A percentile compares a stretch with the other conserved stretches of the same genome.
phyloP scores from a whole-genome alignment of 2,113 vertebrate species.

The Sinosuthora webbiana region DNA sequence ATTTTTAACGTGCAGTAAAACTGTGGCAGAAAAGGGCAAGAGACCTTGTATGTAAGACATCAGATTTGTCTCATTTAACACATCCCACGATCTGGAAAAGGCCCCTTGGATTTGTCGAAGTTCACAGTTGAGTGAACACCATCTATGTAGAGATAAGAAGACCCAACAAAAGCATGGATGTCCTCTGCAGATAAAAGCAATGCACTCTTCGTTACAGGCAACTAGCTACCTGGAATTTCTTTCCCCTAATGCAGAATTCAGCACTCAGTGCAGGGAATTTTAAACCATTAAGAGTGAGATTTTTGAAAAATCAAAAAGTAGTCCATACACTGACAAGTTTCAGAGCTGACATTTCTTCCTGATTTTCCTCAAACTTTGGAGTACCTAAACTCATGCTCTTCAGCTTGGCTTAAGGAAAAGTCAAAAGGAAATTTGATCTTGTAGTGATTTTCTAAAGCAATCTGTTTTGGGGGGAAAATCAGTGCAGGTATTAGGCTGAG shows the following conservation, averaged over 20 bases:
- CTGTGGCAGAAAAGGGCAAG: neutral
- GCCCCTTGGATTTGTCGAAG: neutral
- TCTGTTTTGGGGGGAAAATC: neutral
- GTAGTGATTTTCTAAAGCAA: neutral
- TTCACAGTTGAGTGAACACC: neutral
- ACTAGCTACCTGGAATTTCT: neutral
- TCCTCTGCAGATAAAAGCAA: neutral
- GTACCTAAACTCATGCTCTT: neutral
- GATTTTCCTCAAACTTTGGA: neutral
- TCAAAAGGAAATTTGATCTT: neutral
- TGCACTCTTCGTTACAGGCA: neutral
- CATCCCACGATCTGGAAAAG: neutral
- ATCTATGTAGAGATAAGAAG: neutral
- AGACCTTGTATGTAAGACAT: neutral
- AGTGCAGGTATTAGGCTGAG: neutral
- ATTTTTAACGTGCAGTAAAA: neutral
- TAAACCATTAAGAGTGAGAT: neutral
- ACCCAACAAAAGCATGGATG: neutral
- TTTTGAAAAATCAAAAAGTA: neutral
- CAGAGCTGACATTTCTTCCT: neutral
- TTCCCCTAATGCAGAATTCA: neutral
- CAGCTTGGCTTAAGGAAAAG: neutral
- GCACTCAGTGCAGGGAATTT: neutral
- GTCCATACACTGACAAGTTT: neutral
- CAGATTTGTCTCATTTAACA: neutral